Evolutionary conservation across 2,888 invertebrate genomes (phyloP).

Genomic region (Cosmorhoe ocellata): DNA sequence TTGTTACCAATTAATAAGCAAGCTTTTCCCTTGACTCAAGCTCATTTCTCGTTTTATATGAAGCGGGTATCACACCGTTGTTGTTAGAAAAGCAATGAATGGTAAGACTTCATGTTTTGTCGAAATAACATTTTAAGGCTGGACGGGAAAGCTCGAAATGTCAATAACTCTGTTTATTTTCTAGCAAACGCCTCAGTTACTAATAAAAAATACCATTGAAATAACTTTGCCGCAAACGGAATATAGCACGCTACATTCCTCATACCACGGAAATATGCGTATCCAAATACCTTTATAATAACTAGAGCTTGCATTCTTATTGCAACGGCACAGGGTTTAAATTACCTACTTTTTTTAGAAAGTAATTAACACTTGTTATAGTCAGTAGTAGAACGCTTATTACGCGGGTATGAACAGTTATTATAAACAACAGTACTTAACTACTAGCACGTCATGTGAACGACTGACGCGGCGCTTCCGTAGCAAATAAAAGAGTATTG

Average conservation of each 20-base stretch:
- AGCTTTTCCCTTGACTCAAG: constrained; percentile 13
- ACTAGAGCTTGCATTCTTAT: constrained; percentile 16
- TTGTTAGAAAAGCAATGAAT: constrained; percentile 37
- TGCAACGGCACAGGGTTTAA: constrained; percentile 12
- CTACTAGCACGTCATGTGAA: too few relatives aligned
- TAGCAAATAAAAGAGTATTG: too few relatives aligned
- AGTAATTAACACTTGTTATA: too few relatives aligned
- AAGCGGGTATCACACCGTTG: accelerated
- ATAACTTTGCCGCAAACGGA: constrained; percentile 66
- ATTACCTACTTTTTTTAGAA: constrained; percentile 9
- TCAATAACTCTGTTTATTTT: constrained; percentile 76
- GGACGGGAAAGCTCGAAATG: constrained; percentile 53
- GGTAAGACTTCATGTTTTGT: neutral
- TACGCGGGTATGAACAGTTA: too few relatives aligned
- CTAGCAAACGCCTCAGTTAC: constrained; percentile 64
- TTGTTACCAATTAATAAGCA: constrained; percentile 41
- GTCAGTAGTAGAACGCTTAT: too few relatives aligned
- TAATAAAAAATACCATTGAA: constrained; percentile 70
- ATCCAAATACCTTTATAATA: constrained; percentile 38
- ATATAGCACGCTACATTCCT: constrained; percentile 68
- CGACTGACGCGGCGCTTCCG: too few relatives aligned
- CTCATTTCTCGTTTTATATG: constrained; percentile 34
- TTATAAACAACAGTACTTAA: too few relatives aligned
- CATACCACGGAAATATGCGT: constrained; percentile 57
- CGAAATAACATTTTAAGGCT: constrained; percentile 25